Evolutionary conservation across 2,797 vertebrate species (phyloP).

Genomic region (Fundulus diaphanus): DNA sequence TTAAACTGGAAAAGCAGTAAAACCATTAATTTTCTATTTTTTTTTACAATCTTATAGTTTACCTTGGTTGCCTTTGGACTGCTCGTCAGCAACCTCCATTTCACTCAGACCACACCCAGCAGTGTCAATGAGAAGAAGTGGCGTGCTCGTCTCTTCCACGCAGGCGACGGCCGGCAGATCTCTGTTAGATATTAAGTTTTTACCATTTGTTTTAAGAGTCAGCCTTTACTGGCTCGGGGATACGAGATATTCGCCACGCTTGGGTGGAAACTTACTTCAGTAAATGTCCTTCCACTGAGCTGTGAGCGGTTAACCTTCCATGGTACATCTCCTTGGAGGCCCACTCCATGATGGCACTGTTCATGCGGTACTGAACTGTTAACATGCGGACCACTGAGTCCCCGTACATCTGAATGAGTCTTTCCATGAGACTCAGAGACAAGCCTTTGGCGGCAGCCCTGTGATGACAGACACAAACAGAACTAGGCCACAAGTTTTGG

Average conservation of each 20-base stretch:
- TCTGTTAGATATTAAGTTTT: conserved; percentile 69
- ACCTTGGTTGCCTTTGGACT: conserved; percentile 96
- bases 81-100: conserved; percentile 89
- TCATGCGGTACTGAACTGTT: conserved; percentile 96
- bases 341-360: conserved; percentile 91
- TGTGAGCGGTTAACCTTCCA: conserved; percentile 86
- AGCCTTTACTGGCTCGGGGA: neutral
- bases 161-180: conserved; percentile 86
- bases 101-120: conserved; percentile 92
- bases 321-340: conserved; percentile 91
- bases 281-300: conserved; percentile 87
- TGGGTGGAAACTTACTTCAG: conserved; percentile 83
- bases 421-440: conserved; percentile 92
- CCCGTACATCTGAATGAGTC: conserved; percentile 81
- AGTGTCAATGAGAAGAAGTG: conserved; percentile 92
- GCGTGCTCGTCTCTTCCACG: conserved; percentile 86
- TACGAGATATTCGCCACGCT: neutral
- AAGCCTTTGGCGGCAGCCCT: conserved; percentile 91
- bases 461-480: conserved; percentile 9
- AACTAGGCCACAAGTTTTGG: neutral
- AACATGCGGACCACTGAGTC: conserved; percentile 84
- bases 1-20: neutral
- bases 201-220: neutral
- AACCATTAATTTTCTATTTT: neutral
- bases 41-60: conserved; percentile 4